Percentiles rank a stretch among this genome's conserved stretches.
Conservation (phyloP, 2,113 vertebrate species). For the Scomber scombrus region DNA sequence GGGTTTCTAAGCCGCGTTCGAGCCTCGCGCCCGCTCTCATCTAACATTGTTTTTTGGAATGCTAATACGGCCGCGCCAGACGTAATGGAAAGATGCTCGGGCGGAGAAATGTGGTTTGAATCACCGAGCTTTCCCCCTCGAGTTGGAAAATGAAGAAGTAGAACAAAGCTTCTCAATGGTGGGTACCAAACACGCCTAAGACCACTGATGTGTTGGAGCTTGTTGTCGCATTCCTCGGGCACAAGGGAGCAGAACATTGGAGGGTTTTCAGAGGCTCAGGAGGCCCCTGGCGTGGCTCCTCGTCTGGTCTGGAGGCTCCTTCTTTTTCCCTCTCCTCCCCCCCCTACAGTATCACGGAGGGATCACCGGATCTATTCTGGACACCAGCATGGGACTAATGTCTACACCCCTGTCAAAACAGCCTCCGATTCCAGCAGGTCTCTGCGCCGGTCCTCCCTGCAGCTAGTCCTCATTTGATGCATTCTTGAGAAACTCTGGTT, state of each 20-base stretch:
- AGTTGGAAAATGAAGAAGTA: constrained; percentile 58
- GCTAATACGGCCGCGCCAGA: constrained; percentile 22
- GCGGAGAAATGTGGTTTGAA: constrained; percentile 64
- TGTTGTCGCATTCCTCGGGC: constrained; percentile 70
- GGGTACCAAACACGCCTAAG: constrained; percentile 42
- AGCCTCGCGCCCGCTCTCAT: not conserved
- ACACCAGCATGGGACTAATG: constrained; percentile 26
- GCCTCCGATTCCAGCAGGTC: constrained; percentile 20
- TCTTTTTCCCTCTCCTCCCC: constrained; percentile 1
- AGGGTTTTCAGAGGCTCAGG: constrained; percentile 55
- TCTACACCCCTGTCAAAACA: constrained; percentile 49
- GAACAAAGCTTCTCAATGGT: constrained; percentile 54
- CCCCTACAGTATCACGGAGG: not conserved
- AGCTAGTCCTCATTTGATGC: constrained; percentile 25
- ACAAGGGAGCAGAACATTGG: constrained; percentile 69
- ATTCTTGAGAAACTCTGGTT: constrained; percentile 25
- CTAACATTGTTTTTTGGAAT: constrained; percentile 23
- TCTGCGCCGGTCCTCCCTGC: constrained; percentile 35
- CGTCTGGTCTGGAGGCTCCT: constrained; percentile 36
- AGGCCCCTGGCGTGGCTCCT: constrained; percentile 46
- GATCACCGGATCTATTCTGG: constrained; percentile 31
- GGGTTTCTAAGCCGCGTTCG: constrained; percentile 8
- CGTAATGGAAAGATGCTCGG: constrained; percentile 62
- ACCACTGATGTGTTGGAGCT: constrained; percentile 58
- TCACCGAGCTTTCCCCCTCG: not conserved